Evolutionary conservation across 2,797 vertebrate genomes (phyloP), one percentile per base, ranked within the genome.

Genomic region (Loris lydekkerianus): DNA sequence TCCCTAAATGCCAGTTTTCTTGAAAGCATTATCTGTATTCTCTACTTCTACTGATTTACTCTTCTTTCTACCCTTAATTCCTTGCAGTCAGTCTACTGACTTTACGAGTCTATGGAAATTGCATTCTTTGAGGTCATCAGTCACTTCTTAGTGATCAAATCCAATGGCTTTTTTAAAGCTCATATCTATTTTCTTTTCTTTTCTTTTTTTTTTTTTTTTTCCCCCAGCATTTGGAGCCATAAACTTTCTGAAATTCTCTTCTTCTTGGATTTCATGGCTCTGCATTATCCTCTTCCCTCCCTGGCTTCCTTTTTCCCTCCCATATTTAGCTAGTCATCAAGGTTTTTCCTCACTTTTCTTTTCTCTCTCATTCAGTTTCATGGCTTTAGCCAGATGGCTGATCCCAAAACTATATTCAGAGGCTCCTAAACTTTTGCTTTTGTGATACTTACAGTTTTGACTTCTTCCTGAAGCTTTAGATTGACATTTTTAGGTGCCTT

Each of bases 401-500:
- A 80, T 83, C 93, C 15, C 46, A 70, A 93, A 81, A 65, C n/a
- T 89, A 60, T 21, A 20, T 21, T 4, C 18, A 80, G 34, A 94
- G 14, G 27, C 69, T 61, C 5, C 34, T 37, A 91, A 58, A 31
- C 9, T 46, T 49, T 40, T 61, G 23, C 49, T 81, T 72, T 76
- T 87, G 49, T 53, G 49, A 53, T 53, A 53, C 18, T 10, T 78
- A 21, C 29, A 58, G 20, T 65, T 58, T 58, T 65, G 25, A 53
- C n/a, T 82, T 88, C 11, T 90, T 75, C 86, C 65, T 89, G 65
- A 43, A 56, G 60, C 14, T 75, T 95, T 17, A 20, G 27, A 69
- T 92, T 80, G 60, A 72, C 18, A 73, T 84, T 80, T 90, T 63
- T 11, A 76, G n/a, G 27, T 80, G 37, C 21, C 17, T 91, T 89